phyloP scores from a whole-genome alignment of 2,113 vertebrate species.

The Oncorhynchus clarkii region DNA sequence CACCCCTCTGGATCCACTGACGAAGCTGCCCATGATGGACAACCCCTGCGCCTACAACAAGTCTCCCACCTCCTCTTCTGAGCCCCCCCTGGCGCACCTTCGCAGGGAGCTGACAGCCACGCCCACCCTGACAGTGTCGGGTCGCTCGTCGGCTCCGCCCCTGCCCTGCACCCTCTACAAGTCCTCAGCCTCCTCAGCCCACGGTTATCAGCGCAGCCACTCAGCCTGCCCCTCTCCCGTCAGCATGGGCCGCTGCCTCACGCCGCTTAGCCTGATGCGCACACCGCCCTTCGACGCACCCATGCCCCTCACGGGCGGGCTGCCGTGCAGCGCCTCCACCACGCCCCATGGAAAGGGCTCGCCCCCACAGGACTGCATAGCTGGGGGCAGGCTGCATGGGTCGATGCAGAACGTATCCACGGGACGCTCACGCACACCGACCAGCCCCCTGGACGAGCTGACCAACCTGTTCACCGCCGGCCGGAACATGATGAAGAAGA shows the following conservation, averaged over 20 bases:
- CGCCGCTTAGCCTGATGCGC: constrained; percentile 95
- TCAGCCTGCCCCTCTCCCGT: constrained; percentile 94
- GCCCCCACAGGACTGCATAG: constrained; percentile 82
- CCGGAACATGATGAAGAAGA: constrained; percentile 93
- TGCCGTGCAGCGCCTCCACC: constrained; percentile 87
- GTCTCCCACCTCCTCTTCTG: constrained; percentile 80
- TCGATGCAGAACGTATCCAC: constrained; percentile 82
- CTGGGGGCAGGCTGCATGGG: constrained; percentile 77
- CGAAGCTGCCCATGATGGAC: constrained; percentile 89
- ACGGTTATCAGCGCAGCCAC: constrained; percentile 90
- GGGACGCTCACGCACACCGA: constrained; percentile 88
- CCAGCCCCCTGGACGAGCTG: constrained; percentile 95
- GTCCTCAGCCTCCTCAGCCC: constrained; percentile 82
- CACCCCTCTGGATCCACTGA: constrained; percentile 88
- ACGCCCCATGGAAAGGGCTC: constrained; percentile 86
- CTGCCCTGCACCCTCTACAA: constrained; percentile 89
- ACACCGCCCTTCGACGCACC: constrained; percentile 87
- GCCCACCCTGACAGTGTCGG: constrained; percentile 81
- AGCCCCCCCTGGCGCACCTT: constrained; percentile 75
- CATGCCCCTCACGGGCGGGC: constrained; percentile 80
- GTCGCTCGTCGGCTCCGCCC: constrained; percentile 88
- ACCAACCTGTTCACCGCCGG: constrained; percentile 97
- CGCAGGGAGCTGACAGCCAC: constrained; percentile 85
- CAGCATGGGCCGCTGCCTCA: constrained; percentile 94
- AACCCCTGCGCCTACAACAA: constrained; percentile 87